Evolutionary conservation across 2,113 vertebrate genomes (phyloP).

Genomic region (Euleptes europaea): DNA sequence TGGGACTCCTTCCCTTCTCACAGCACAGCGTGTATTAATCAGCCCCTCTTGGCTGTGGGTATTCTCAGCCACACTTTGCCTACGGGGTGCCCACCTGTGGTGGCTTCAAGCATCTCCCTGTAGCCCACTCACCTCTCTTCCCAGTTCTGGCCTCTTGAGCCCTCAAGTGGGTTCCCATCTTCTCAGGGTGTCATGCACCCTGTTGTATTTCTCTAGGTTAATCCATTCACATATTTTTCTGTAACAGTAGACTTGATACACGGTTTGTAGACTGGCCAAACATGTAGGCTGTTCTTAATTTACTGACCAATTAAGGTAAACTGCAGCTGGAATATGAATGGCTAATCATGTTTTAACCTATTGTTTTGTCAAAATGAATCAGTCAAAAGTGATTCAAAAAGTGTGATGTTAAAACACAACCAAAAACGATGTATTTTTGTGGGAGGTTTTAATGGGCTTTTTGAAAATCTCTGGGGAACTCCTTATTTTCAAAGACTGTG

Average conservation of each 20-base stretch:
- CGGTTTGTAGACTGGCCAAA: background rate
- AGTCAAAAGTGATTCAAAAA: conserved; percentile 36
- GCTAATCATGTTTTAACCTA: conserved; percentile 53
- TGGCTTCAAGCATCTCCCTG: too few relatives aligned
- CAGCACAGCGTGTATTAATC: too few relatives aligned
- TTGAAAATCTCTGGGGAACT: conserved; percentile 41
- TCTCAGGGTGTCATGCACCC: too few relatives aligned
- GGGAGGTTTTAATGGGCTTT: conserved; percentile 38
- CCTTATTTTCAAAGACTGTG: conserved; percentile 46
- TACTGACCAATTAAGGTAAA: conserved; percentile 18
- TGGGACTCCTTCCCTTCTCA: too few relatives aligned
- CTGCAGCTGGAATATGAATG: conserved; percentile 26
- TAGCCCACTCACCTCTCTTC: too few relatives aligned
- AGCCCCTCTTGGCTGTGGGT: too few relatives aligned
- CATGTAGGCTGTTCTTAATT: conserved; percentile 24
- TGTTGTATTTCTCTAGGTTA: background rate
- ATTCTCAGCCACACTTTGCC: too few relatives aligned
- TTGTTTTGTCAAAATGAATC: conserved; percentile 41
- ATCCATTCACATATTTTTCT: background rate
- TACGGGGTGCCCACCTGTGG: too few relatives aligned
- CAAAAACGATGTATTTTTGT: conserved; percentile 26
- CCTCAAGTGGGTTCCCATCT: too few relatives aligned
- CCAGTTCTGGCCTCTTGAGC: too few relatives aligned
- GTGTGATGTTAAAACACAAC: conserved; percentile 36
- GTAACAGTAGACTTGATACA: background rate